Evolutionary conservation across 2,797 vertebrate genomes (phyloP), one percentile per base, ranked within the genome.

Genomic region (Pipistrellus nathusii): DNA sequence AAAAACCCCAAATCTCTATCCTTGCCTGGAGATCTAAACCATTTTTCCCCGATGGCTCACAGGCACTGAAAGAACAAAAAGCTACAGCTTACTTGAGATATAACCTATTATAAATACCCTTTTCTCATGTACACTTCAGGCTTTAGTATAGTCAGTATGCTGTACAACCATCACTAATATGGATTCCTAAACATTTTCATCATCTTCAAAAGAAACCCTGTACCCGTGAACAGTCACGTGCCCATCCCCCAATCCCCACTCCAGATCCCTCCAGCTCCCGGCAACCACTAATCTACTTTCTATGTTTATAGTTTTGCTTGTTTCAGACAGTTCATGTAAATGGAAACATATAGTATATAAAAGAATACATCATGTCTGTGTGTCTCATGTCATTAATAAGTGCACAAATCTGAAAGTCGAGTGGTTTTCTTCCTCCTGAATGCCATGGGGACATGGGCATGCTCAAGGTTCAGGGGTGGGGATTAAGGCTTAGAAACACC

Each of bases 401-500:
- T 73, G 7, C 3, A 46, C 27, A 78, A 80, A 76, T 75, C 44
- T 83, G 71, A 90, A 84, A 90, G 64, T 25, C 27, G 55, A 57
- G 32, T 30, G 6, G 20, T 44, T 51, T 92, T 71, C 20, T 23
- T 72, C 21, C 25, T 86, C 68, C n/a, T 90, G 41, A 85, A 77
- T 51, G 51, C 35, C 30, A 1, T 23, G 8, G 44, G 11, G 0
- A 62, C 32, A 48, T 11, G 35, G 5, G 55, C 25, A 23, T 2
- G 27, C 15, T 81, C 15, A 20, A 15, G 46, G 6, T 10, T 11
- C 6, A 8, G 76, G 66, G 66, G 62, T 14, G 35, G 17, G 7
- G 21, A 17, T 51, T n/a, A 95, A 87, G 35, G 93, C 76, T 71
- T 41, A 66, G 23, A 91, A 94, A 27, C 21, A 90, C 27, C 30